Base-by-base conservation (phyloP, 2,113 vertebrate genomes). In the Oostethus manadensis region DNA sequence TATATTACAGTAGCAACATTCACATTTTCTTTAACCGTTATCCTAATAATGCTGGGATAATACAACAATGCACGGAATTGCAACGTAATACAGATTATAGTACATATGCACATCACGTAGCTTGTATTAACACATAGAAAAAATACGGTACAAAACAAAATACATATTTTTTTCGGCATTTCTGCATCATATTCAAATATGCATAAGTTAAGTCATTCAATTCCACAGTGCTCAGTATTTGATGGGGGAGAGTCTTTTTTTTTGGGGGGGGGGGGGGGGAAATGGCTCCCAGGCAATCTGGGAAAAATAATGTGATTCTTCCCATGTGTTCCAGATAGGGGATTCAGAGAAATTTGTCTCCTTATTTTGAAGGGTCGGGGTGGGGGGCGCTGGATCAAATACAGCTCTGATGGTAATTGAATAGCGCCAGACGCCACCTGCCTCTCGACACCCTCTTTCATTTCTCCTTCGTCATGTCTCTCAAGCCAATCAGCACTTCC, bases 191-290 rank as follows among this genome's bases (percentile, higher is more conserved):
- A 74, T 76, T 77, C 78, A 77, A 78, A 84, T 77, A 83, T 71
- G 73, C 74, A 87, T 86, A 86, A 86, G 76, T 86, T 87, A 85
- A 78, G 70, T 74, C 72, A 66, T 77, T 78, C 66, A 83, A 74
- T 77, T 88, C 82, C 84, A 89, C 82, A 89, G 81, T 84, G 81
- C 73, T 84, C 73, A 50, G 70, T 76, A 71, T 81, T 79, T 66
- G 62, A 76, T 53, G 67, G 70, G 59, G 58, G 56, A 64, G n/a
- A n/a, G n/a, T n/a, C 51, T 68, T 54, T 72, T 70, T 26, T 5
- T 26, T 26, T 26, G 23, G 23, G 23, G 23, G 16, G 43, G 43
- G 10, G 43, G 6, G 18, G 38, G 13, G 21, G 14, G 35, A n/a
- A 68, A 21, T 69, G 71, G 67, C 80, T 82, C 43, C 42, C 26